phyloP scores from a whole-genome alignment of 2,797 vertebrate genomes.

The Darevskia nairensis region DNA sequence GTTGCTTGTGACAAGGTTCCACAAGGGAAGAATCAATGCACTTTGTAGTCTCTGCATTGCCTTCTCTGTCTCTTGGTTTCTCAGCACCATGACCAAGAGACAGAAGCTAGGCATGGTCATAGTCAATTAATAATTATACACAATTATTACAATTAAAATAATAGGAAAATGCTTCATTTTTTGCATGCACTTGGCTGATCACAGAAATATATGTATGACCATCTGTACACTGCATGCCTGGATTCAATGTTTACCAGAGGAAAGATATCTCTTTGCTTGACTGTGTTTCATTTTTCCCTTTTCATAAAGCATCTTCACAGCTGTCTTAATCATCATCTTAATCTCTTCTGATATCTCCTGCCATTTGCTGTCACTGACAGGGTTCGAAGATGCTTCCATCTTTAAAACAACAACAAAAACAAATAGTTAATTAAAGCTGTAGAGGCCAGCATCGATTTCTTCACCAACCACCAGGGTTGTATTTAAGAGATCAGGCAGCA shows the following conservation, averaged over 20 bases:
- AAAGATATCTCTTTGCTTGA: conserved; percentile 96
- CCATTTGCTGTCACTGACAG: conserved; percentile 92
- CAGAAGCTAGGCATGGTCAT: neutral
- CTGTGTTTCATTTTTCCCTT: conserved; percentile 94
- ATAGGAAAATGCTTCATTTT: neutral
- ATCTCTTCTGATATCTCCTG: conserved; percentile 95
- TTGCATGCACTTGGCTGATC: neutral
- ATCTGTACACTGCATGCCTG: neutral
- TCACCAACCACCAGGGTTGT: conserved; percentile 34
- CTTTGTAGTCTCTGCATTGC: neutral
- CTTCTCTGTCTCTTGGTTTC: neutral
- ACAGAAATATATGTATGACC: neutral
- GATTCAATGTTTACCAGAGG: conserved; percentile 86
- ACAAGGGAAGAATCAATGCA: neutral
- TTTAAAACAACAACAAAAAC: conserved; percentile 73
- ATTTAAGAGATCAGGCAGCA: conserved; percentile 19
- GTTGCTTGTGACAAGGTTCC: neutral
- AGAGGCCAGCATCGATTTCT: conserved; percentile 20
- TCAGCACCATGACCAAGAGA: neutral
- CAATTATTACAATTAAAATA: neutral
- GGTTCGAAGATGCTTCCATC: conserved; percentile 89
- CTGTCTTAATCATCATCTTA: conserved; percentile 93
- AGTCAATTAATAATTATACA: neutral
- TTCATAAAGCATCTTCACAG: conserved; percentile 92
- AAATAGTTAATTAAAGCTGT: conserved; percentile 56